These are phyloP conservation scores for Melanotaenia pygmaea DNA, from an alignment of 2,797 vertebrate species.

Conservation along the genomic window DNA sequence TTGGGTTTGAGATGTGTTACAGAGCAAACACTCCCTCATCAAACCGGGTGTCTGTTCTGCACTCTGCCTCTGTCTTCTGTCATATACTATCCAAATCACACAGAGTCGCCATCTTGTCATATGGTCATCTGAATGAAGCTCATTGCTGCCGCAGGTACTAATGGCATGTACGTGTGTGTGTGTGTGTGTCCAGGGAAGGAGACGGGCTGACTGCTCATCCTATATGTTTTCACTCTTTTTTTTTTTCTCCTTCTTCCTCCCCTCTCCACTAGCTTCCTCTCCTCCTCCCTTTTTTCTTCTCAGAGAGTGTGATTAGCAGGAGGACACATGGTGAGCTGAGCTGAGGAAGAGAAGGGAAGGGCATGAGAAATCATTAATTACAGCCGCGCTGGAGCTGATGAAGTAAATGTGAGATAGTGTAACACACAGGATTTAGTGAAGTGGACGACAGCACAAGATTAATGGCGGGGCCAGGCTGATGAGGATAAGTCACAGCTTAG, in stretches of 20 bases:
- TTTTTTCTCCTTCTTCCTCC: conserved; percentile 7
- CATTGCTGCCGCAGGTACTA: conserved; percentile 80
- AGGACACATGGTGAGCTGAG: conserved; percentile 84
- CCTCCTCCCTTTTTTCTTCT: conserved; percentile 58
- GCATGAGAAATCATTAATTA: conserved; percentile 88
- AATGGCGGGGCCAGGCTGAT: conserved; percentile 86
- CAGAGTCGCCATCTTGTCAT: conserved; percentile 82
- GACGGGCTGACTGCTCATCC: conserved; percentile 75
- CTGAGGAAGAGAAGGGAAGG: conserved; percentile 79
- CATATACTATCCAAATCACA: conserved; percentile 82
- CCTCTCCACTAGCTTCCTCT: conserved; percentile 21
- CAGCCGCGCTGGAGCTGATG: conserved; percentile 84
- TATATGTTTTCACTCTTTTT: conserved; percentile 62
- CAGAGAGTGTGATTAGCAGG: conserved; percentile 83
- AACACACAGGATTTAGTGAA: conserved; percentile 88
- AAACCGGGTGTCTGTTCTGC: conserved; percentile 84
- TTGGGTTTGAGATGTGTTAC: conserved; percentile 82
- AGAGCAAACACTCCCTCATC: conserved; percentile 84
- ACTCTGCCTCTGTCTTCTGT: conserved; percentile 84
- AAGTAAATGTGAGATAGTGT: conserved; percentile 89
- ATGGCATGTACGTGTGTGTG: conserved; percentile 53
- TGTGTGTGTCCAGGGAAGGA: conserved; percentile 61
- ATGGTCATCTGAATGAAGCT: conserved; percentile 81
- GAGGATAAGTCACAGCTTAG: conserved; percentile 86
- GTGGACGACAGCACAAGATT: conserved; percentile 89